Base-by-base conservation (phyloP, 2,888 invertebrate species). In the Megastigmus dorsalis region DNA sequence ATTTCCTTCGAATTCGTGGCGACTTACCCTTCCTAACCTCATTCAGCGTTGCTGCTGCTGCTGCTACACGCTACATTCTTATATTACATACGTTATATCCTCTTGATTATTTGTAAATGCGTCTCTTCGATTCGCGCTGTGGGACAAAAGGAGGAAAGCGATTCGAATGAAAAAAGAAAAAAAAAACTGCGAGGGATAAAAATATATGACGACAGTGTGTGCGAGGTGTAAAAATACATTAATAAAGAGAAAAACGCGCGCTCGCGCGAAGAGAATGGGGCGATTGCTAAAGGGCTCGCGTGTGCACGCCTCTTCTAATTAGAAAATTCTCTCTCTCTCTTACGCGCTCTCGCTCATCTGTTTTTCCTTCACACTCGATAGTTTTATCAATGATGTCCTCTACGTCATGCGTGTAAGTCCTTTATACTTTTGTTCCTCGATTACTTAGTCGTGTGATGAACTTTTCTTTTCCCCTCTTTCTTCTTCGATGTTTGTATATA, bases 381-480 rank as follows among this genome's bases (percentile, higher is more conserved):
- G 75, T 75, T 67, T 75, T 75, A 67, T 75, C 66, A 55, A 71
- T 59, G 75, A 75, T 67, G 71, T 67, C 75, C 75, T 75, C 67
- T 75, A 57, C 57, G 50, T 55, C 69, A 43, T 45, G 65, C 65
- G 45, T 33, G 59, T 9, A 28, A 28, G 62, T 68, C 41, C 43
- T 60, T 59, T 60, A 15, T 30, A n/a, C 36, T 66, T 66, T 33
- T 67, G 52, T 50, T 36, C 13, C 20, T 50, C 65, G 48, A 68
- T 57, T 57, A 60, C n/a, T n/a, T n/a, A n/a, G n/a, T n/a, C n/a
- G n/a, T n/a, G n/a, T n/a, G n/a, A n/a, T n/a, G n/a, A n/a, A n/a
- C n/a, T n/a, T n/a, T n/a, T n/a, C n/a, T n/a, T n/a, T n/a, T n/a
- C n/a, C n/a, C n/a, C n/a, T n/a, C n/a, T n/a, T n/a, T n/a, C n/a